phyloP scores from a whole-genome alignment of 2,888 invertebrate species.

The Atrina japonica region DNA sequence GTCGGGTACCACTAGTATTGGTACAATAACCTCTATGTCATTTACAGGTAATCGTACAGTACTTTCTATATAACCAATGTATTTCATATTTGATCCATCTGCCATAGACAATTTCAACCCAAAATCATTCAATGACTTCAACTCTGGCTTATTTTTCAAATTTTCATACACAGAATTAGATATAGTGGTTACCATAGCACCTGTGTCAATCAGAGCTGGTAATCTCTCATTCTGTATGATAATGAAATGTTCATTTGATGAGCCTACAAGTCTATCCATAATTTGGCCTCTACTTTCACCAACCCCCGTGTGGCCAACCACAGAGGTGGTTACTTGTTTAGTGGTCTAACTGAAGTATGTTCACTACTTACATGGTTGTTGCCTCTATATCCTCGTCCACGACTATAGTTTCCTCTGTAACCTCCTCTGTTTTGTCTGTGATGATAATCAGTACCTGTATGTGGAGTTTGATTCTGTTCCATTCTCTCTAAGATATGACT shows the following conservation, averaged over 20 bases:
- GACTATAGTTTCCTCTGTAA: slow-evolving; percentile 8
- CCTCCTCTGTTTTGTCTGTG: no score
- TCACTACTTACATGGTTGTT: neutral
- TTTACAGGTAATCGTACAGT: neutral
- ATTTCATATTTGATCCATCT: slow-evolving; percentile 19
- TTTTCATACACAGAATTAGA: no score
- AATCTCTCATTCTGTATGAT: no score
- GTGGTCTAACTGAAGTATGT: neutral
- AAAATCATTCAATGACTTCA: no score
- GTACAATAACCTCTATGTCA: neutral
- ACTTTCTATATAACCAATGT: slow-evolving; percentile 16
- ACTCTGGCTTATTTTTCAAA: no score
- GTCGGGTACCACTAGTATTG: slow-evolving; percentile 4
- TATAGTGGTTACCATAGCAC: no score
- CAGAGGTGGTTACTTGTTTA: slow-evolving; percentile 20
- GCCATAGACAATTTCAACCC: slow-evolving; percentile 4
- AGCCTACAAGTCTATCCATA: no score
- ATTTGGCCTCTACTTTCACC: slow-evolving; percentile 27
- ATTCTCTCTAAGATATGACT: slow-evolving; percentile 16
- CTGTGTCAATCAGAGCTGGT: no score
- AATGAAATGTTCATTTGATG: no score
- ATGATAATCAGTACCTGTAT: no score
- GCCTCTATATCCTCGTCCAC: slow-evolving; percentile 13
- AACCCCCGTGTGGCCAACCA: slow-evolving; percentile 17
- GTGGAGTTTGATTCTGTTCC: neutral